Base-by-base conservation (phyloP, 2,113 vertebrate species). In the Aleadryas rufinucha region DNA sequence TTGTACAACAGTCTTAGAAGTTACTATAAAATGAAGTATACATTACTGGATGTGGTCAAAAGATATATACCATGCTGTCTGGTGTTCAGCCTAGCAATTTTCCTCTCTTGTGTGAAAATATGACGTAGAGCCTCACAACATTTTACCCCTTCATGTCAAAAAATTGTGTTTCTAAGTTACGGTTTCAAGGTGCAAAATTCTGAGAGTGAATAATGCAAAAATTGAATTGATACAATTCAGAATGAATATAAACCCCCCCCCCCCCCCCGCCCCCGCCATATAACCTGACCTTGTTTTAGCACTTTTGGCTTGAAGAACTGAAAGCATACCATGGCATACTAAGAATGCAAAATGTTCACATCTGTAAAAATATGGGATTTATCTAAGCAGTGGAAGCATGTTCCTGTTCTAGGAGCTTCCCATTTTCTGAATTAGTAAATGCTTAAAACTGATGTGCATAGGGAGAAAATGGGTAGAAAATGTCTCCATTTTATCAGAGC, bases 271-370 rank as follows among this genome's bases (percentile, higher is more conserved):
- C n/a, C n/a, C n/a, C n/a, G n/a, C 5, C 16, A 31, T 9, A 50
- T 13, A 63, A 68, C 15, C 2, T 30, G 9, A 19, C 3, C 9
- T 71, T 41, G 2, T 53, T 42, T 82, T 39, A 50, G 2, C 5
- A 42, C 16, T 75, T 66, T 21, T 33, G 15, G 3, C 22, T 64
- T 69, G 45, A 70, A 66, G 11, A 63, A 4, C 9, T 81, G 41
- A 65, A 69, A 74, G 21, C 2, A 0, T 60, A 21, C 23, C 3
- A 2, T 8, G 26, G 4, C 11, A 42, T 50, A 33, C 1, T 33
- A 71, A 52, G 30, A 70, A 59, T 13, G 14, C 1, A 79, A 82
- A 90, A 39, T 42, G 2, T 23, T 85, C 27, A 44, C 13, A 41
- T 8, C 3, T 71, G 12, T 70, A 52, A 53, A n/a, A 82, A 19